Evolutionary conservation across 2,113 vertebrate genomes (phyloP).

Genomic region (Apus apus): DNA sequence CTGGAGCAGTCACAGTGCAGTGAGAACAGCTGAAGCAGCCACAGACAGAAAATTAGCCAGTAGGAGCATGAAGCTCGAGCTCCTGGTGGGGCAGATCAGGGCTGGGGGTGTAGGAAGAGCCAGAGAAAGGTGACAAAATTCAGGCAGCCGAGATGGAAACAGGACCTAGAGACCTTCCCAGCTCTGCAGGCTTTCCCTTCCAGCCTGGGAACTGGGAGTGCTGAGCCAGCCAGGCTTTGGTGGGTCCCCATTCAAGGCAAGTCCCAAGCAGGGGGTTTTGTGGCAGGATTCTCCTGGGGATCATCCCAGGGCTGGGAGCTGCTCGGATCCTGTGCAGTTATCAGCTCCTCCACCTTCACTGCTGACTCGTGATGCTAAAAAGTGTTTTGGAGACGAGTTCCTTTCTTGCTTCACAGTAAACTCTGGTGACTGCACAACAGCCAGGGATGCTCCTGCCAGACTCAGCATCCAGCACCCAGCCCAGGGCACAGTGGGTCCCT

Average conservation of each 20-base stretch:
- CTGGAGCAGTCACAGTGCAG: constrained; percentile 39
- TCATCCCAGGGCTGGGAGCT: background rate
- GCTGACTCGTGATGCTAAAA: background rate
- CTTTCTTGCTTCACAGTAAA: accelerated
- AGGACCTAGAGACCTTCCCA: background rate
- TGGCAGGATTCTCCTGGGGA: background rate
- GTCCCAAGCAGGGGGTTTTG: background rate
- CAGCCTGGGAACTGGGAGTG: background rate
- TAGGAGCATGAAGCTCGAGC: background rate
- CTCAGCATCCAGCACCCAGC: background rate
- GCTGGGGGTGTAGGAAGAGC: background rate
- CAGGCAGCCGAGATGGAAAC: background rate
- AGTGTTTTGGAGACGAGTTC: background rate
- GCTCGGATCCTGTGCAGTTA: background rate
- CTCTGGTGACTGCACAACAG: accelerated
- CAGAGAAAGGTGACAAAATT: background rate
- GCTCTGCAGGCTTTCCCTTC: background rate
- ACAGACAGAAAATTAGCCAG: background rate
- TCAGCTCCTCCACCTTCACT: background rate
- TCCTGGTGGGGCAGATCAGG: accelerated
- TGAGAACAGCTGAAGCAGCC: constrained; percentile 44
- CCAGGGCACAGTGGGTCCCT: accelerated
- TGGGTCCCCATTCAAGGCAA: accelerated
- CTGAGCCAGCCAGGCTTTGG: accelerated
- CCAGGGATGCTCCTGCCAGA: background rate